phyloP scores from a whole-genome alignment of 2,888 invertebrate genomes.

The Embidobia sp. region DNA sequence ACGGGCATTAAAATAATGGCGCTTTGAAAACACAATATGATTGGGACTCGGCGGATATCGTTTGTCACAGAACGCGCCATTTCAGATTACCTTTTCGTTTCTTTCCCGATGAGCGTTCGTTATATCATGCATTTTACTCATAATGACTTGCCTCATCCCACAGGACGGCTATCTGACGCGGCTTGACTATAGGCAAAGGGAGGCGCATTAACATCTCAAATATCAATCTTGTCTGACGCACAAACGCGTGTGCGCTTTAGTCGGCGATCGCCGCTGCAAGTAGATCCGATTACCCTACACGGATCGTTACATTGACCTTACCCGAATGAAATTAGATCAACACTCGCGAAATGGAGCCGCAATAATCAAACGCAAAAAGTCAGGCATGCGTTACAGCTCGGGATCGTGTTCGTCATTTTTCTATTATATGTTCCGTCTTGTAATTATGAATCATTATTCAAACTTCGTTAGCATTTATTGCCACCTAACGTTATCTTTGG shows the following conservation, averaged over 20 bases:
- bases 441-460: constrained; percentile 7
- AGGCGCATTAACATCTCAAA: constrained; percentile 63
- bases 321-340: constrained; percentile 67
- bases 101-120: constrained; percentile 6
- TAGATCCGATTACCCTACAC: constrained; percentile 68
- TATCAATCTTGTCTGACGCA: constrained; percentile 67
- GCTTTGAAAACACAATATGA: too few relatives aligned
- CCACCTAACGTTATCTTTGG: neutral
- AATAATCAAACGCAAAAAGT: constrained; percentile 39
- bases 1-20: constrained; percentile 8
- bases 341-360: constrained; percentile 42
- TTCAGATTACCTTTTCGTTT: constrained; percentile 6
- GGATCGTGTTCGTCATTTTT: constrained; percentile 10
- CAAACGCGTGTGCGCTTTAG: constrained; percentile 51
- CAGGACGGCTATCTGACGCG: constrained; percentile 17
- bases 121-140: constrained; percentile 4
- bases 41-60: too few relatives aligned
- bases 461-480: neutral
- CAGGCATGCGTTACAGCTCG: constrained; percentile 7
- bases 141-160: constrained; percentile 29
- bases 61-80: too few relatives aligned
- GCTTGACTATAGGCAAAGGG: constrained; percentile 28
- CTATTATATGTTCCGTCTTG: neutral
- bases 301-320: constrained; percentile 69
- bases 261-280: constrained; percentile 59